Evolutionary conservation across 2,113 vertebrate species (phyloP), one percentile per base, ranked within the genome.

Genomic region (Chloropsis cyanopogon): DNA sequence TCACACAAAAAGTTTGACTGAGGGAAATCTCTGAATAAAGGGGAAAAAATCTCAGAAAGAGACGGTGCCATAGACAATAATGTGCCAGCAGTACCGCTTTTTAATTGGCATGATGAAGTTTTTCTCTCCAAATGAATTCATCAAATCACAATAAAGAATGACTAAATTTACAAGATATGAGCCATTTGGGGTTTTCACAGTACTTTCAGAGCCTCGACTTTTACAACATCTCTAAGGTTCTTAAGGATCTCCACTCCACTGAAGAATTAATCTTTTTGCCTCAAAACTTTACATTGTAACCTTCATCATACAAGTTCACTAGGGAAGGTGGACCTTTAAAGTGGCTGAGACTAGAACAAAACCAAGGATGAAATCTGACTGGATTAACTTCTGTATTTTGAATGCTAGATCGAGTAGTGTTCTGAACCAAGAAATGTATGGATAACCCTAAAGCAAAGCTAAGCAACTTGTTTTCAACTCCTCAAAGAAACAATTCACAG

Each of bases 21-120:
- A 92, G 41, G 52, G 79, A 90, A 96, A 93, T 42, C 57, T 71
- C 85, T 86, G 46, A 95, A 91, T 63, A 88, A 83, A 85, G 14
- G 20, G 14, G 3, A 4, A 39, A 42, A 90, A 44, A 44, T 7
- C 26, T 86, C 52, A 82, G 57, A 59, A 71, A 44, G 60, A 63
- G 18, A 95, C 16, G 46, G 92, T 90, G 47, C 64, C 76, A 63
- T 4, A 60, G 81, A 95, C 60, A 95, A 19, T 44, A 77, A 88
- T 0, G 0, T 53, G 69, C 80, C 84, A 91, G 71, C 72, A 88
- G n/a, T 72, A 78, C 19, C 24, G 64, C 59, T 94, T 96, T 93
- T 71, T 78, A 96, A 92, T 21, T 81, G 69, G 60, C 46, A 82
- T 35, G 64, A 94, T 86, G 47, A 66, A 92, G 75, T 64, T 83